These are phyloP conservation scores for Odontocolon sp. DNA, from an alignment of 2,888 invertebrate species.

Conservation along the genomic window DNA sequence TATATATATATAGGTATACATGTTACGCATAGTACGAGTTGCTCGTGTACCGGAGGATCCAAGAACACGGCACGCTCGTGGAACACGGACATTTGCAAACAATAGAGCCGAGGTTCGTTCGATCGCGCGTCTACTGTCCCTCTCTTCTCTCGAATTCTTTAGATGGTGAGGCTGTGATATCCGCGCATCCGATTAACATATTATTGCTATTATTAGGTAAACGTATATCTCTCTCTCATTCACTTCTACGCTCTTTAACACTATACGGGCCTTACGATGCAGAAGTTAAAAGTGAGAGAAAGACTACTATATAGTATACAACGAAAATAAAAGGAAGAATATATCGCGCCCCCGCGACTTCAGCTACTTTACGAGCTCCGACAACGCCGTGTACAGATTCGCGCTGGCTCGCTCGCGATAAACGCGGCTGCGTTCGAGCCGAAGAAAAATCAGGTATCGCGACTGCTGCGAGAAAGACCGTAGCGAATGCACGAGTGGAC, in stretches of 20 bases:
- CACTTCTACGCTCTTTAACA: slow-evolving; percentile 50
- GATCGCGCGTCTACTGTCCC: slow-evolving; percentile 38
- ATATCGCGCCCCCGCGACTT: slow-evolving; percentile 48
- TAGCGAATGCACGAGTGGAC: slow-evolving; percentile 2
- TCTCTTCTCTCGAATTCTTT: slow-evolving; percentile 74
- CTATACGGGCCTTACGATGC: slow-evolving; percentile 5
- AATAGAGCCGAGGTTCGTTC: slow-evolving; percentile 71
- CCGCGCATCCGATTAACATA: slow-evolving; percentile 79
- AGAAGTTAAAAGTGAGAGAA: background rate
- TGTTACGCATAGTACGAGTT: too few relatives aligned
- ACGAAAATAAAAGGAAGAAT: slow-evolving; percentile 46
- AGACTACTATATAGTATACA: background rate
- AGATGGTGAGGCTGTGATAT: slow-evolving; percentile 77
- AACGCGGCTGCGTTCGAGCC: slow-evolving; percentile 44
- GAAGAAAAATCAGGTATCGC: slow-evolving; percentile 37
- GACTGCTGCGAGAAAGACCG: background rate
- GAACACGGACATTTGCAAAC: slow-evolving; percentile 78
- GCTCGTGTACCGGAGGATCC: slow-evolving; percentile 30
- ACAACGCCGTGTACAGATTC: background rate
- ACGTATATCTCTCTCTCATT: slow-evolving; percentile 65
- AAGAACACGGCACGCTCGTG: slow-evolving; percentile 65
- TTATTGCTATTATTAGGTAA: slow-evolving; percentile 81
- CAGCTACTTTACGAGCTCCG: slow-evolving; percentile 55
- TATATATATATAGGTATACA: background rate
- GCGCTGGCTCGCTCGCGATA: background rate